Evolutionary conservation across 2,888 invertebrate genomes (phyloP).

Genomic region (Spodoptera littoralis): DNA sequence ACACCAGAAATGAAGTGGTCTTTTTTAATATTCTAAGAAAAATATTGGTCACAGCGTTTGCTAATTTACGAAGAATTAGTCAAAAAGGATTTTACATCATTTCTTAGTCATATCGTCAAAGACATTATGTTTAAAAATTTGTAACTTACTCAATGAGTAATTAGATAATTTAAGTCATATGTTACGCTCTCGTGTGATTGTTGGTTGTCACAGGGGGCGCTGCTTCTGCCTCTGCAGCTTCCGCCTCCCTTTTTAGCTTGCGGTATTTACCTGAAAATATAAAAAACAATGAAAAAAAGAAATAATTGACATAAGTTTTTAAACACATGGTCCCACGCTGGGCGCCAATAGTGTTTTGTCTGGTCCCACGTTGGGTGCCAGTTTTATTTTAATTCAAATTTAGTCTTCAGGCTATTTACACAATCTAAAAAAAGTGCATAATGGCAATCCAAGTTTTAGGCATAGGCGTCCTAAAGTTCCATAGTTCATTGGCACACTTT

Average conservation of each 20-base stretch:
- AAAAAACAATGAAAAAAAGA: no score
- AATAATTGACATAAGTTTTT: not conserved
- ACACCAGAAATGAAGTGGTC: conserved; percentile 2
- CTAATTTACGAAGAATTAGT: no score
- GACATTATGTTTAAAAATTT: not conserved
- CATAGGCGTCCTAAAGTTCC: no score
- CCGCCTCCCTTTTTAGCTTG: conserved; percentile 89
- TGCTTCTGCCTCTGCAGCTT: conserved; percentile 79
- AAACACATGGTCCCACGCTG: not conserved
- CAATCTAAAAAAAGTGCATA: not conserved
- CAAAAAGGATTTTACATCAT: no score
- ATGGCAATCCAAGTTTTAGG: not conserved
- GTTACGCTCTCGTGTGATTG: conserved; percentile 82
- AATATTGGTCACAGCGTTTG: no score
- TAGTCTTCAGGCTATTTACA: not conserved
- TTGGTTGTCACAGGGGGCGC: conserved; percentile 83
- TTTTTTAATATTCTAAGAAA: no score
- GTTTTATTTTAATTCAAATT: not conserved
- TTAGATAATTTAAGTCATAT: conserved; percentile 14
- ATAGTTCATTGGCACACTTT: conserved; percentile 74
- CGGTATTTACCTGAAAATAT: conserved; percentile 89
- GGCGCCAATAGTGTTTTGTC: not conserved
- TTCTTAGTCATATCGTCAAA: no score
- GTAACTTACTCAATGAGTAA: not conserved
- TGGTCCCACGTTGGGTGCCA: no score